These are phyloP conservation scores for Paramacrobiotus metropolitanus DNA, from an alignment of 1,140 invertebrate genomes.

Conservation along the genomic window DNA sequence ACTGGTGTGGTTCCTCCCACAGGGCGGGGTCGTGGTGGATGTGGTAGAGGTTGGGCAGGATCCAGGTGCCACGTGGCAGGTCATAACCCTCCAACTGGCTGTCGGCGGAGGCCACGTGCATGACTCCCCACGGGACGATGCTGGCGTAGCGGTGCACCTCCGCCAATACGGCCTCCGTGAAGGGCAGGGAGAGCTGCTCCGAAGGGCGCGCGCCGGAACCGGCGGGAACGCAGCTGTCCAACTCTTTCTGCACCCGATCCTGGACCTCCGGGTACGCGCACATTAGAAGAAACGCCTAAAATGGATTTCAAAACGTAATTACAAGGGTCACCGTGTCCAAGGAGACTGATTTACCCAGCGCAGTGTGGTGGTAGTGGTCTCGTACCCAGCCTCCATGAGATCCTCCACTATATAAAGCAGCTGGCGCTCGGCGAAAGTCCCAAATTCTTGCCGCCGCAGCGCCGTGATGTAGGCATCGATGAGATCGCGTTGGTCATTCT, in stretches of 20 bases:
- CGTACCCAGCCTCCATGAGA: conserved; percentile 17
- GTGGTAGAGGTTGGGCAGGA: conserved; percentile 22
- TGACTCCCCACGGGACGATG: conserved; percentile 17
- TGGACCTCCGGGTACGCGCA: conserved; percentile 15
- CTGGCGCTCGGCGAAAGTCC: background rate
- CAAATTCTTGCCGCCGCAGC: background rate
- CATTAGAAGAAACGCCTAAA: conserved; percentile 11
- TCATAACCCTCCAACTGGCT: conserved; percentile 16
- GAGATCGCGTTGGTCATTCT: background rate
- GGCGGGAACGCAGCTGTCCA: conserved; percentile 15
- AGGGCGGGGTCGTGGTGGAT: conserved; percentile 21
- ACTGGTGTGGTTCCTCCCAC: conserved; percentile 23
- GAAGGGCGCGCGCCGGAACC: conserved; percentile 14
- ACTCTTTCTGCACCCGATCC: conserved; percentile 17
- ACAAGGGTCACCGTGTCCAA: no score
- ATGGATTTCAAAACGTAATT: no score
- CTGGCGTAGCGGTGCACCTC: conserved; percentile 20
- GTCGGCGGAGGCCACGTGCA: conserved; percentile 13
- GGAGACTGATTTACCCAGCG: conserved; percentile 18
- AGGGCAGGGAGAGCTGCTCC: conserved; percentile 18
- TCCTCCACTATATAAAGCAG: background rate
- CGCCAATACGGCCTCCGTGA: conserved; percentile 19
- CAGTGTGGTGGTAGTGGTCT: conserved; percentile 18
- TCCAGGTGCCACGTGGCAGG: conserved; percentile 19
- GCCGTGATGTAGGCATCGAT: background rate